Conservation (phyloP, 2,888 invertebrate species). For the Drosophila rubida region DNA sequence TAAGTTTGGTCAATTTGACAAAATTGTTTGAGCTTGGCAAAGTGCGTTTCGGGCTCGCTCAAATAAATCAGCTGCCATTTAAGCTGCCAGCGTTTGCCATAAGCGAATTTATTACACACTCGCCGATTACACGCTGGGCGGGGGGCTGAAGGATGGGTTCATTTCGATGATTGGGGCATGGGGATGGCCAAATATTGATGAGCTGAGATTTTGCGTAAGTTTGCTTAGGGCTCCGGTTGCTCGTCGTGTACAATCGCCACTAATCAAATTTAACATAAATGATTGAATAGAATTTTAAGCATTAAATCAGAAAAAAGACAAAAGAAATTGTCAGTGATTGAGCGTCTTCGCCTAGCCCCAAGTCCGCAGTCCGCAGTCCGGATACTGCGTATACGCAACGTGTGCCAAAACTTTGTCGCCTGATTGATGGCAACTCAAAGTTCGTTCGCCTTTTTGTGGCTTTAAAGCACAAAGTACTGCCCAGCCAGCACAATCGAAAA, state of each 20-base stretch:
- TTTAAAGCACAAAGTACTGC: background rate
- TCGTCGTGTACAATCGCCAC: constrained; percentile 31
- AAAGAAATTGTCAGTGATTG: constrained; percentile 72
- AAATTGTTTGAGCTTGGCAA: constrained; percentile 75
- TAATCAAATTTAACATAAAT: constrained; percentile 80
- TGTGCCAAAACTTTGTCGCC: constrained; percentile 45
- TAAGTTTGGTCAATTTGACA: constrained; percentile 80
- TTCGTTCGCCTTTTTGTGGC: constrained; percentile 45
- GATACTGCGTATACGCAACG: constrained; percentile 51
- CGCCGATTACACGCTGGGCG: constrained; percentile 20
- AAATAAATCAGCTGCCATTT: constrained; percentile 78
- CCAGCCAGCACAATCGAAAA: background rate
- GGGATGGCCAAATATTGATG: constrained; percentile 63
- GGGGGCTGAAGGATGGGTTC: background rate
- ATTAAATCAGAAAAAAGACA: constrained; percentile 46
- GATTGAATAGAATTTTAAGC: constrained; percentile 79
- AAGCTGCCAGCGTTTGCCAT: constrained; percentile 69
- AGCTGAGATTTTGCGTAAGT: constrained; percentile 40
- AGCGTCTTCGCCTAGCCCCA: constrained; percentile 33
- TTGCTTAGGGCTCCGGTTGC: constrained; percentile 46
- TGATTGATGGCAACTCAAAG: constrained; percentile 66
- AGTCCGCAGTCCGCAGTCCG: constrained; percentile 13
- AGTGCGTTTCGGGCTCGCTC: constrained; percentile 47
- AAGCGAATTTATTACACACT: constrained; percentile 76
- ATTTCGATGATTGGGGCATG: background rate